Evolutionary conservation across 2,113 vertebrate species (phyloP).

Genomic region (Ciconia maguari): DNA sequence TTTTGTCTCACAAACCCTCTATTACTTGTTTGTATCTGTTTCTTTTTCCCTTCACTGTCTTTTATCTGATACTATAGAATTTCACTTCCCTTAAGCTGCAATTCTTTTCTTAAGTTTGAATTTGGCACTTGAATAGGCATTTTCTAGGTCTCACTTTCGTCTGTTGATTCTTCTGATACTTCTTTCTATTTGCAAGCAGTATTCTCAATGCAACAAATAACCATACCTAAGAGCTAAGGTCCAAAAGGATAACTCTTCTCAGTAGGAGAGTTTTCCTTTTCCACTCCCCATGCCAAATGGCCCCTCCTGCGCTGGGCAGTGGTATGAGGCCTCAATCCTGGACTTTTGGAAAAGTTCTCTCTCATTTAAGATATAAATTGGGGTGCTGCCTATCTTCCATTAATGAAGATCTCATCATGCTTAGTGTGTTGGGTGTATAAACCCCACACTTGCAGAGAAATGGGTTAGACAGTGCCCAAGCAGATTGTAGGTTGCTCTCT

Average conservation of each 20-base stretch:
- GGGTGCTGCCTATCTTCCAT: background rate
- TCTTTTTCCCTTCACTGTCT: background rate
- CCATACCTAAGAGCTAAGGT: background rate
- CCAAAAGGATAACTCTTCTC: background rate
- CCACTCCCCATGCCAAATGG: background rate
- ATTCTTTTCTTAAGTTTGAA: background rate
- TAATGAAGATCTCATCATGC: background rate
- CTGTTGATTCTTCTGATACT: background rate
- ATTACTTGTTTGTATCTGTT: background rate
- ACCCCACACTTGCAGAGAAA: background rate
- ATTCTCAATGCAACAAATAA: background rate
- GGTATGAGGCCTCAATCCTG: background rate
- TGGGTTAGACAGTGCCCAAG: background rate
- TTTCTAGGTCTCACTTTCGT: background rate
- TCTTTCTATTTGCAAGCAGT: background rate
- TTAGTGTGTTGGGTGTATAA: background rate
- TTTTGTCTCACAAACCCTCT: background rate
- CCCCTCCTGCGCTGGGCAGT: background rate
- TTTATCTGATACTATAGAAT: constrained; percentile 36
- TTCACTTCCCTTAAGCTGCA: constrained; percentile 4
- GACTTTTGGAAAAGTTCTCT: background rate
- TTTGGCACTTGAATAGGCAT: constrained; percentile 3
- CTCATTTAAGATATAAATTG: background rate
- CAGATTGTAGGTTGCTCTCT: fast-evolving
- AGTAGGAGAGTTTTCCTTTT: background rate